These are phyloP conservation scores for Lithophane socia DNA, from an alignment of 2,888 invertebrate species.

Conservation along the genomic window DNA sequence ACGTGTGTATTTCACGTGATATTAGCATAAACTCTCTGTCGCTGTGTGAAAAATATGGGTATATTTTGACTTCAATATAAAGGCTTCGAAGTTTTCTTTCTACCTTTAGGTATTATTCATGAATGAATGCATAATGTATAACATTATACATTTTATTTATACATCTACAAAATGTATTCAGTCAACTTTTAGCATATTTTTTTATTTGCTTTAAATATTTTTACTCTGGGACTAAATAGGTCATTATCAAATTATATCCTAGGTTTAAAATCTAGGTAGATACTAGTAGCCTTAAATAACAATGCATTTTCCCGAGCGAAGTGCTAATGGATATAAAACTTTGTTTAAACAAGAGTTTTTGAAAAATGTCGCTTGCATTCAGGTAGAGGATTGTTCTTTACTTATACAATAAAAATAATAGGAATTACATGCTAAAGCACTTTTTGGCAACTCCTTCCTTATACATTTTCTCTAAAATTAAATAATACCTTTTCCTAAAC, in stretches of 20 bases:
- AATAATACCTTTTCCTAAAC: not conserved
- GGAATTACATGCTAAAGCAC: not conserved
- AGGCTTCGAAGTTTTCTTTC: not conserved
- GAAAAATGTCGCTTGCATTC: not conserved
- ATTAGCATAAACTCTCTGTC: slow-evolving; percentile 32
- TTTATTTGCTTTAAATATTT: slow-evolving; percentile 3
- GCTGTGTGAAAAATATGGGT: slow-evolving; percentile 18
- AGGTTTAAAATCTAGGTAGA: slow-evolving; percentile 21
- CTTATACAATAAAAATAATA: not conserved
- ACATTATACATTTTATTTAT: no score
- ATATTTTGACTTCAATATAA: not conserved
- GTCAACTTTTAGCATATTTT: no score
- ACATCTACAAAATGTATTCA: not conserved
- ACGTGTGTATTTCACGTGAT: slow-evolving; percentile 21
- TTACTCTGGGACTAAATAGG: not conserved
- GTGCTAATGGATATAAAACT: slow-evolving; percentile 32
- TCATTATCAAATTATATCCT: slow-evolving; percentile 36
- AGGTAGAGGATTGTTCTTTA: not conserved
- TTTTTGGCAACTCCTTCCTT: not conserved
- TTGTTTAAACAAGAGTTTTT: slow-evolving; percentile 1
- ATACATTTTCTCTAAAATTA: not conserved
- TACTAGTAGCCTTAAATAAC: slow-evolving; percentile 5
- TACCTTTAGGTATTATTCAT: slow-evolving; percentile 13
- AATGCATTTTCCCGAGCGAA: slow-evolving; percentile 36
- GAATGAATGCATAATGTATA: not conserved